These are phyloP conservation scores for Gonatopus flavifemur DNA, from an alignment of 1,140 invertebrate species.

Conservation along the genomic window DNA sequence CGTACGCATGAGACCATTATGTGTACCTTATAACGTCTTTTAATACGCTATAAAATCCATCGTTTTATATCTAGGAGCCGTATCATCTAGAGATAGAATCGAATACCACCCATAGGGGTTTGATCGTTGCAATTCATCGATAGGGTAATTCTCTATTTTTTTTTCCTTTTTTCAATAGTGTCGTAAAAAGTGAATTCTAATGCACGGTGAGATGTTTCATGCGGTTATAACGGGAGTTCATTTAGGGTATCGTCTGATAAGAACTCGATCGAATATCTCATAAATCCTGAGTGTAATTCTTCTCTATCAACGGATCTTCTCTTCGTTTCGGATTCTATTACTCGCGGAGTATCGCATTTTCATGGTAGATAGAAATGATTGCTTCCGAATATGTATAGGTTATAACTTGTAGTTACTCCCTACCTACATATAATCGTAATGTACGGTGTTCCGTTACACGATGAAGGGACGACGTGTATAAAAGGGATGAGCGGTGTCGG, in stretches of 20 bases:
- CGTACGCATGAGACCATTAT: conserved; percentile 48
- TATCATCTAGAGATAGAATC: conserved; percentile 52
- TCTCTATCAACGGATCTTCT: conserved; percentile 16
- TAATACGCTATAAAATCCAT: conserved; percentile 48
- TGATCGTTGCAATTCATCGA: too few relatives aligned
- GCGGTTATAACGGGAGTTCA: too few relatives aligned
- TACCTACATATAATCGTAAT: conserved; percentile 21
- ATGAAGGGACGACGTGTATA: conserved; percentile 13
- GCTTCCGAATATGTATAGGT: conserved; percentile 16
- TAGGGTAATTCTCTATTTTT: too few relatives aligned
- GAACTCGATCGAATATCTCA: too few relatives aligned
- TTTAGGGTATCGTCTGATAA: too few relatives aligned
- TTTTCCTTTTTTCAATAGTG: too few relatives aligned
- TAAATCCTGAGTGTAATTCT: too few relatives aligned
- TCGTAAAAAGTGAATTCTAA: too few relatives aligned
- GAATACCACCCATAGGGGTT: too few relatives aligned
- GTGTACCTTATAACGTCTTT: conserved; percentile 44
- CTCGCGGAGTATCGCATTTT: not conserved
- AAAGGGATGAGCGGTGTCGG: conserved; percentile 10
- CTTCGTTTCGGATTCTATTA: conserved; percentile 28
- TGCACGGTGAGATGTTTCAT: too few relatives aligned
- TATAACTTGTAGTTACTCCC: too few relatives aligned
- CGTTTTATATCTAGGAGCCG: conserved; percentile 49
- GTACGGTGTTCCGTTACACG: conserved; percentile 9
- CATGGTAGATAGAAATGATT: not conserved